Evolutionary conservation across 2,797 vertebrate genomes (phyloP).

Genomic region (Nyctibius grandis): DNA sequence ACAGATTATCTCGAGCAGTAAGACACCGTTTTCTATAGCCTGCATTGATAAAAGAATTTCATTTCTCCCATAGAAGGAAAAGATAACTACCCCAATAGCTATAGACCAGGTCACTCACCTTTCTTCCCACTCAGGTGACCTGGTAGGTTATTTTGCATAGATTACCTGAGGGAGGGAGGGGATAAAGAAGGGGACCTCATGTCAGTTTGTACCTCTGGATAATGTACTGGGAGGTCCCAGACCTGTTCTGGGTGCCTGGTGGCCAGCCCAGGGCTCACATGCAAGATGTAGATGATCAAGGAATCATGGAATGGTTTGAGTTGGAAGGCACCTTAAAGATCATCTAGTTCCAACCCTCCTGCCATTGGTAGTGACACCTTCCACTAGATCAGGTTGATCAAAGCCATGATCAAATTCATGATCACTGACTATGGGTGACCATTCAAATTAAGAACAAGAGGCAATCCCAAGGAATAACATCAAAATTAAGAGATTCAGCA

Average conservation of each 20-base stretch:
- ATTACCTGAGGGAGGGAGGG: not conserved
- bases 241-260: not conserved
- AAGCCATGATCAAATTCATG: too few relatives aligned
- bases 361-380: too few relatives aligned
- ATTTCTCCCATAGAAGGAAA: not conserved
- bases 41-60: not conserved
- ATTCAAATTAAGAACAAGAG: not conserved
- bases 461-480: not conserved
- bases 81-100: not conserved
- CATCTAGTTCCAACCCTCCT: too few relatives aligned
- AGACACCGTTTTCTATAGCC: not conserved
- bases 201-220: not conserved
- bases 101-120: not conserved
- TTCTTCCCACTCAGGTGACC: not conserved
- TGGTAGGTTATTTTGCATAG: not conserved
- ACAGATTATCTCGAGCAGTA: not conserved
- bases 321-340: too few relatives aligned
- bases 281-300: not conserved
- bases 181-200: not conserved
- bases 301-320: too few relatives aligned
- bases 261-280: not conserved
- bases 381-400: too few relatives aligned
- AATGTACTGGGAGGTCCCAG: not conserved
- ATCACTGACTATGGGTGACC: not conserved
- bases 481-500: not conserved